Conservation (phyloP, 1,140 invertebrate species). For the Oedothorax gibbosus region DNA sequence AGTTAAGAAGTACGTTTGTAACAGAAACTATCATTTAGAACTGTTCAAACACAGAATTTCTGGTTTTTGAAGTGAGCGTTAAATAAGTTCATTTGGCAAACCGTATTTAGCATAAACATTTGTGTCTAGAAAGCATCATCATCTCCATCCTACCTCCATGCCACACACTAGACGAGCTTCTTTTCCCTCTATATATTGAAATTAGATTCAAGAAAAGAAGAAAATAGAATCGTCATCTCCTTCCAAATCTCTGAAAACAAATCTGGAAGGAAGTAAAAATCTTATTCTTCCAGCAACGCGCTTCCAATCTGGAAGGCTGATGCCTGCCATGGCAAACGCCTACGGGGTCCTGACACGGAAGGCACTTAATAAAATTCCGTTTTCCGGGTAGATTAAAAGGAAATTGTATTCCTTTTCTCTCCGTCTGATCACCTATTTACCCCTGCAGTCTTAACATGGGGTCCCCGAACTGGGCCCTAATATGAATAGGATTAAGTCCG, state of each 20-base stretch:
- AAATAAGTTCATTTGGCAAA: too few relatives aligned
- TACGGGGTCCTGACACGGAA: not conserved
- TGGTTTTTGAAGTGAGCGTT: too few relatives aligned
- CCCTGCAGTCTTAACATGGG: constrained; percentile 22
- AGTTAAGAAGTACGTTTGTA: too few relatives aligned
- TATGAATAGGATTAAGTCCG: constrained; percentile 36
- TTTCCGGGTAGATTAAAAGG: constrained; percentile 47
- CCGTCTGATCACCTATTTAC: constrained; percentile 49
- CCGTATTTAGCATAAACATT: too few relatives aligned
- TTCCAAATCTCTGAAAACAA: constrained; percentile 11
- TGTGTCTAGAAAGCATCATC: too few relatives aligned
- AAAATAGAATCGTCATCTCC: not conserved
- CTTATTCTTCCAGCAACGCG: not conserved
- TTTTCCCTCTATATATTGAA: constrained; percentile 15
- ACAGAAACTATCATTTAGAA: too few relatives aligned
- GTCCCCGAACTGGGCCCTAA: constrained; percentile 30
- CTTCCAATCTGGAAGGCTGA: constrained; percentile 10
- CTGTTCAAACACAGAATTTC: too few relatives aligned
- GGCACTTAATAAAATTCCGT: constrained; percentile 47
- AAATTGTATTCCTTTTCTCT: constrained; percentile 54
- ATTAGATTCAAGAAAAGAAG: constrained; percentile 6
- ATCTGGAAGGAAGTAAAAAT: constrained; percentile 6
- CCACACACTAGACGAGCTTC: not conserved
- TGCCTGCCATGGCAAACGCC: constrained; percentile 10
- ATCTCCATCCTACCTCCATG: too few relatives aligned